Conservation (phyloP, 2,797 vertebrate genomes). For the Gymnopithys bicolor region DNA sequence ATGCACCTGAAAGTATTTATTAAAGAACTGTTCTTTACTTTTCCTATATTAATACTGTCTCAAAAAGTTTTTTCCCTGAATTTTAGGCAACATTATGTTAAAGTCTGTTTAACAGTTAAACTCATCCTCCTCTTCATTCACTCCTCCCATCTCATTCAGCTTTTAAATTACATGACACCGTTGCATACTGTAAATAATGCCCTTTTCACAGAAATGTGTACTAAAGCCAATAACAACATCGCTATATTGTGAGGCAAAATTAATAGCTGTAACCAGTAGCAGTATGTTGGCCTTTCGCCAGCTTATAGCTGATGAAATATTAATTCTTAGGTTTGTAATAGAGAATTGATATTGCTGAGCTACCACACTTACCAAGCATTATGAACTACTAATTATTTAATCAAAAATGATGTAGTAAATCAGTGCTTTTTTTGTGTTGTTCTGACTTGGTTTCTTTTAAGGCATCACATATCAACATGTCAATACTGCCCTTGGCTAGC, state of each 20-base stretch:
- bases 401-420: background rate
- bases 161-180: slow-evolving; percentile 3
- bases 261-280: background rate
- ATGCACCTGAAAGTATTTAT: too few species aligned
- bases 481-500: background rate
- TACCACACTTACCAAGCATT: background rate
- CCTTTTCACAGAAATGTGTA: background rate
- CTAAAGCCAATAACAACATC: background rate
- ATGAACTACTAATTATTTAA: slow-evolving; percentile 1
- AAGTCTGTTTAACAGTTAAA: background rate
- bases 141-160: background rate
- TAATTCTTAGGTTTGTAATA: background rate
- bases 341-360: background rate
- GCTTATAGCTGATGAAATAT: slow-evolving; percentile 23
- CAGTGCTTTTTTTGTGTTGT: background rate
- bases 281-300: background rate
- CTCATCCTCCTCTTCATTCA: background rate
- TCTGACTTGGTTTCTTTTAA: background rate
- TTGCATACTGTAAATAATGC: background rate
- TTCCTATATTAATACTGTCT: too few species aligned
- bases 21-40: too few species aligned
- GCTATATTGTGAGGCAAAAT: background rate
- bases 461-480: background rate
- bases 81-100: too few species aligned
- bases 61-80: too few species aligned